A percentile compares a stretch with the other conserved stretches of the same genome.
phyloP scores from a whole-genome alignment of 2,113 vertebrate genomes.

The Fulmarus glacialis region DNA sequence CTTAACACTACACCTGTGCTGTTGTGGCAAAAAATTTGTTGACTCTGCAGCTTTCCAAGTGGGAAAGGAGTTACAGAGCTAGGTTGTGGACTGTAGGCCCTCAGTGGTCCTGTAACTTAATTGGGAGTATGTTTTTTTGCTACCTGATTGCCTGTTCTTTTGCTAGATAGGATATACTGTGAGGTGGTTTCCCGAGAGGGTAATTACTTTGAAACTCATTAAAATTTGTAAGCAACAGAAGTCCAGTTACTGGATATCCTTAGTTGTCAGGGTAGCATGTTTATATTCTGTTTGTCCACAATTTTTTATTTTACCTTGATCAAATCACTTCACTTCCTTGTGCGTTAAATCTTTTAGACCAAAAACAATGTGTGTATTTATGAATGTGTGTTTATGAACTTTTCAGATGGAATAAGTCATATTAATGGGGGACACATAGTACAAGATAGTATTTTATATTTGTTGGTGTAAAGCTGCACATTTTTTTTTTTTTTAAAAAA shows the following conservation, averaged over 20 bases:
- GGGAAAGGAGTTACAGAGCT: not conserved
- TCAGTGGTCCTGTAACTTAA: not conserved
- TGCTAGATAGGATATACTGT: not conserved
- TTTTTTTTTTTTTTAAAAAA: too few relatives aligned
- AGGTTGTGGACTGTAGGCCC: not conserved
- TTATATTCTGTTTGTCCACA: not conserved
- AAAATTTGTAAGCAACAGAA: too few relatives aligned
- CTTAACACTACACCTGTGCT: conserved; percentile 12
- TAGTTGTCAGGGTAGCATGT: not conserved
- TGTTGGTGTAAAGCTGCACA: not conserved
- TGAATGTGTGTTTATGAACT: not conserved
- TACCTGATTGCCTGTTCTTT: not conserved
- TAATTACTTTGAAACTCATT: not conserved
- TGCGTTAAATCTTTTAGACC: not conserved
- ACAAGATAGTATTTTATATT: not conserved
- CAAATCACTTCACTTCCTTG: not conserved
- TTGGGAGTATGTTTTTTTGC: not conserved
- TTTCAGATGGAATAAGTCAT: not conserved
- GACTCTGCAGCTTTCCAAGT: conserved; percentile 11
- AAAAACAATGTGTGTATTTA: not conserved
- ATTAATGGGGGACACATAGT: not conserved
- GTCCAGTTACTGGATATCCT: not conserved
- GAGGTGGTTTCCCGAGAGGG: not conserved
- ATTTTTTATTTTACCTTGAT: not conserved
- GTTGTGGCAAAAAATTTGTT: conserved; percentile 17